A percentile compares a stretch with the other conserved stretches of the same genome.
These are phyloP conservation scores for Rallus crepitans DNA, from an alignment of 2,797 vertebrate genomes.

Conservation along the genomic window DNA sequence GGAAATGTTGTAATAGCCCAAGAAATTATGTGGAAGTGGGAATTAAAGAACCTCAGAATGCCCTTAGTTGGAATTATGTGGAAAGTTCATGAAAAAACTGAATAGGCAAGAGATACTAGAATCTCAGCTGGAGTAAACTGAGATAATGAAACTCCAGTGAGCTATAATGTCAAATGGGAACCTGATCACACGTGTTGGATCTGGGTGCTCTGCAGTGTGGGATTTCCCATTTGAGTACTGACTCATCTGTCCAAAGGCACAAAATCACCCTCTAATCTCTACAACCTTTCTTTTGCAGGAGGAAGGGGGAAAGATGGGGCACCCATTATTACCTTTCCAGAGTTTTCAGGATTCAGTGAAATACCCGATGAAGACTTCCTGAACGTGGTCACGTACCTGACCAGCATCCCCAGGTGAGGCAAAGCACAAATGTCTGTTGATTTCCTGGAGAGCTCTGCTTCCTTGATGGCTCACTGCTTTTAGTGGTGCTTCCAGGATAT, in stretches of 20 bases:
- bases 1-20: not conserved
- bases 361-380: conserved; percentile 93
- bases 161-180: not conserved
- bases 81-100: not conserved
- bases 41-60: not conserved
- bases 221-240: not conserved
- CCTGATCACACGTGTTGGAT: not conserved
- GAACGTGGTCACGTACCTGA: conserved; percentile 93
- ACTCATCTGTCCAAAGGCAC: not conserved
- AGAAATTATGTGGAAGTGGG: not conserved
- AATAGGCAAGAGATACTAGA: not conserved
- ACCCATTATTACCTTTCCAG: conserved; percentile 94
- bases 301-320: conserved; percentile 92
- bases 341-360: conserved; percentile 90
- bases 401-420: conserved; percentile 92
- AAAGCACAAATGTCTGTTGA: not conserved
- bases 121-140: not conserved
- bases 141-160: not conserved
- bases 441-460: not conserved
- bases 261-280: not conserved
- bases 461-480: not conserved
- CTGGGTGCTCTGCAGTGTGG: not conserved
- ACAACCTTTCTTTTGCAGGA: conserved; percentile 78
- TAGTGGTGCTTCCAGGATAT: not conserved
- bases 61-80: not conserved